Conservation (phyloP, 2,797 vertebrate genomes). For the Phataginus tetradactyla region DNA sequence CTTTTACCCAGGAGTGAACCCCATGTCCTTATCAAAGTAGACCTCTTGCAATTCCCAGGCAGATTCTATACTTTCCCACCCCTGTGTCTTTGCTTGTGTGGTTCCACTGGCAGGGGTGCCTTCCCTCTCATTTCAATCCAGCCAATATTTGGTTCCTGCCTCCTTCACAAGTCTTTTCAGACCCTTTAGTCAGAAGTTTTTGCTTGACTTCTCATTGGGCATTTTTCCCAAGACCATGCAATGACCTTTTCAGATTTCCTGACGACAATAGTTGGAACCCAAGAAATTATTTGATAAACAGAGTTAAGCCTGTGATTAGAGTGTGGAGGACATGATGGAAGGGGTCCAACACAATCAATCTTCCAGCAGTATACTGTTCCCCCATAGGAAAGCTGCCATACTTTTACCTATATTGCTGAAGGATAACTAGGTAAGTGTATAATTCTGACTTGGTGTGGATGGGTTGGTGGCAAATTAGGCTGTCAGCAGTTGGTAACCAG, state of each 20-base stretch:
- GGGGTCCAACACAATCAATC: not conserved
- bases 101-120: not conserved
- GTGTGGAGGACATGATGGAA: not conserved
- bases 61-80: not conserved
- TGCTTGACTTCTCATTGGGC: not conserved
- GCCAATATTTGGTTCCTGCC: not conserved
- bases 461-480: not conserved
- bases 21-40: not conserved
- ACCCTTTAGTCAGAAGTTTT: not conserved
- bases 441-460: not conserved
- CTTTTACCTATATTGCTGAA: no score
- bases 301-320: not conserved
- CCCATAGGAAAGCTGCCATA: not conserved
- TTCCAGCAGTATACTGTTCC: not conserved
- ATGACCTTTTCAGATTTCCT: not conserved
- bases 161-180: not conserved
- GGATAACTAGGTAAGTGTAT: no score
- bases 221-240: slow-evolving; percentile 11
- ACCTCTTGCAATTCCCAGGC: not conserved
- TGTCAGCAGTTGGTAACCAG: not conserved
- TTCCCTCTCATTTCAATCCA: not conserved
- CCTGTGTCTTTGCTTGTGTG: not conserved
- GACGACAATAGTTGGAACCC: not conserved
- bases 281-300: not conserved
- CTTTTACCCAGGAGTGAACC: not conserved